phyloP scores from a whole-genome alignment of 1,140 invertebrate genomes.

The Zaprionus ornatus region DNA sequence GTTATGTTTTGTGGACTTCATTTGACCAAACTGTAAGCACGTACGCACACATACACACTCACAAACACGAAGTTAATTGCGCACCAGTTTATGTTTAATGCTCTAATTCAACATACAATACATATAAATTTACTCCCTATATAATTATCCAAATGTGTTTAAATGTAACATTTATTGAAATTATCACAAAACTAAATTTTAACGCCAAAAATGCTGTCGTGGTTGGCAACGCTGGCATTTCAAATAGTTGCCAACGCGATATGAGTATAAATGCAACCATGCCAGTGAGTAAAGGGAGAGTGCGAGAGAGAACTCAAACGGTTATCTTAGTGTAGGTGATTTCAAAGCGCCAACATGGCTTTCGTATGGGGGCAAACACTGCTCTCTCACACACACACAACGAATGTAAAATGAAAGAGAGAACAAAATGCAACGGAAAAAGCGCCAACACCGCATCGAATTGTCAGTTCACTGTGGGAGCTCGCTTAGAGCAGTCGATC shows the following conservation, averaged over 20 bases:
- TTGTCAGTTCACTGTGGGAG: constrained; percentile 45
- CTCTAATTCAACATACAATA: not conserved
- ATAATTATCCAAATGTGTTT: not conserved
- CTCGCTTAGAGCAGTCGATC: constrained; percentile 37
- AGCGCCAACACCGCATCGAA: constrained; percentile 52
- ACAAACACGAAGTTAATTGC: not conserved
- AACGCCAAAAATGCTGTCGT: not conserved
- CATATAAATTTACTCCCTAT: not conserved
- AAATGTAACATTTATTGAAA: not conserved
- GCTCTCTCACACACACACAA: not conserved
- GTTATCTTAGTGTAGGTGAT: constrained; percentile 30
- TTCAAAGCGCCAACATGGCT: constrained; percentile 29
- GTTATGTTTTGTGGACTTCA: constrained; percentile 17
- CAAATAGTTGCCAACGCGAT: constrained; percentile 19
- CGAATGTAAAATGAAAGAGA: constrained; percentile 33
- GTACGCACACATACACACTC: not conserved
- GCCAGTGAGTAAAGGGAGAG: constrained; percentile 6
- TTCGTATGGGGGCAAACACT: not conserved
- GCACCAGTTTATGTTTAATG: not conserved
- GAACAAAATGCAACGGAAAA: constrained; percentile 50
- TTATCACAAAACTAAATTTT: constrained; percentile 9
- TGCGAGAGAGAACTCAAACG: constrained; percentile 8
- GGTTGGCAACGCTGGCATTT: constrained; percentile 7
- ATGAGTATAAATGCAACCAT: constrained; percentile 19
- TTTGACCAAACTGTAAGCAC: not conserved